These are phyloP conservation scores for Oryctolagus cuniculus DNA, from an alignment of 2,113 vertebrate genomes.

Conservation along the genomic window mOryCun1.1 NC_091436.1:14302501-14303000, in stretches of 20 bases:
- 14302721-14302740: background rate
- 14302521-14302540: constrained; percentile 19
- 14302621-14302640: background rate
- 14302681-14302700: background rate
- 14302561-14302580: too few species aligned
- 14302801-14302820: too few species aligned
- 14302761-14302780: background rate
- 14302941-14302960: too few species aligned
- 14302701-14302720: background rate
- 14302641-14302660: constrained; percentile 23
- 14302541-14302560: background rate
- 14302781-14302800: too few species aligned
- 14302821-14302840: too few species aligned
- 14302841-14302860: too few species aligned
- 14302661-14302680: background rate
- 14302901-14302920: too few species aligned
- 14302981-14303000: too few species aligned
- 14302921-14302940: too few species aligned
- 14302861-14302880: too few species aligned
- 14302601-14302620: background rate
- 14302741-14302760: background rate
- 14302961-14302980: too few species aligned
- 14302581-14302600: background rate
- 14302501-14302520: constrained; percentile 24
- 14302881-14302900: too few species aligned